Base-by-base conservation (phyloP, 2,888 invertebrate species). In the Criorhina ranunculi region DNA sequence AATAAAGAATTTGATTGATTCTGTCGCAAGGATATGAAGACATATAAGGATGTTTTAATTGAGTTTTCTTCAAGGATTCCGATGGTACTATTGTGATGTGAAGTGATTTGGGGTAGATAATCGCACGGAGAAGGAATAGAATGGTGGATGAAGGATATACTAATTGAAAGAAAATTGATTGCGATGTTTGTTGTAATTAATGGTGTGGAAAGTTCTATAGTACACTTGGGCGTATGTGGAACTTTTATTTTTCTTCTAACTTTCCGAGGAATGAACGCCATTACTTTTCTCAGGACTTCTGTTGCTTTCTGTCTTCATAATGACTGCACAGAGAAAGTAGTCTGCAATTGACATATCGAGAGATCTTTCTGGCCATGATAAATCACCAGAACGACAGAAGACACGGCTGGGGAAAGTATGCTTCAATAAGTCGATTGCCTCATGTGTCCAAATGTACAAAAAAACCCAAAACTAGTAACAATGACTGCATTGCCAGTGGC, bases 21-120 rank as follows among this genome's bases (percentile, higher is more conserved):
- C 60, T 59, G 33, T 3, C 33, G 19, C 37, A 40, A 57, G 55
- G 35, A 75, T 31, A 24, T 19, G 15, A 55, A 69, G 53, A 17
- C 31, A 53, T 12, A 70, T 55, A 55, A 64, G 57, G n/a, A 5
- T 7, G 35, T 66, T 77, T 72, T 67, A 77, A 82, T 82, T 82
- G 78, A 83, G 78, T 78, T 78, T 62, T 44, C 57, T 44, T 57
- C 15, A 40, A 49, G 33, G 72, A 49, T 49, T 73, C 53, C 40
- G 24, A 55, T 59, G 60, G 35, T 67, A n/a, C n/a, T n/a, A n/a
- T n/a, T n/a, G n/a, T n/a, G n/a, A n/a, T 44, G 12, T 55, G 53
- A 40, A 69, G 46, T 80, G 46, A 57, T 80, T 75, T 35, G n/a
- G 72, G 72, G 2, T 37, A 29, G 55, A 62, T 49, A 79, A 79